Evolutionary conservation across 2,797 vertebrate species (phyloP).

Genomic region (Epinephelus awoara): DNA sequence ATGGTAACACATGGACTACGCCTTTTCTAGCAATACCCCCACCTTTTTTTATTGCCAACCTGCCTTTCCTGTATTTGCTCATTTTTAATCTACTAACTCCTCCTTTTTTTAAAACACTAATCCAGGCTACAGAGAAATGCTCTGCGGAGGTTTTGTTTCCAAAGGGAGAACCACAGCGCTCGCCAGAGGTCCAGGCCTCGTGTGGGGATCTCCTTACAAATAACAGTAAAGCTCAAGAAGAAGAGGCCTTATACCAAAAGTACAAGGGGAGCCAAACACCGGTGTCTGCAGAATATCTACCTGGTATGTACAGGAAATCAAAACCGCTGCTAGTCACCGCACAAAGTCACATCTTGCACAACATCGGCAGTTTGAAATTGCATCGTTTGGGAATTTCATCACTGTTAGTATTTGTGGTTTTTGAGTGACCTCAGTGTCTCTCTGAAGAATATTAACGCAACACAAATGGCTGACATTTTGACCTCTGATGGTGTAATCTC

Average conservation of each 20-base stretch:
- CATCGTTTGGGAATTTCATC: conserved; percentile 20
- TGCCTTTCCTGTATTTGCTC: neutral
- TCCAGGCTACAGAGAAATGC: conserved; percentile 78
- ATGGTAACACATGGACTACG: conserved; percentile 28
- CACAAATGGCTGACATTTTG: neutral
- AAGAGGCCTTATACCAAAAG: conserved; percentile 88
- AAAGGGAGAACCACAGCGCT: conserved; percentile 50
- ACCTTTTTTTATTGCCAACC: neutral
- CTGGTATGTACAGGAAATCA: conserved; percentile 84
- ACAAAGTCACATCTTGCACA: conserved; percentile 13
- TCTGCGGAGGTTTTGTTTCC: conserved; percentile 90
- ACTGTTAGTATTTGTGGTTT: neutral
- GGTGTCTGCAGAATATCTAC: conserved; percentile 86
- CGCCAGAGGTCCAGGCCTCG: conserved; percentile 87
- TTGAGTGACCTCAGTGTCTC: neutral
- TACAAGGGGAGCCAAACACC: conserved; percentile 80
- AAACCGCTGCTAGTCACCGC: neutral
- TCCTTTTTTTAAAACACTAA: neutral
- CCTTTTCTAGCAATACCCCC: conserved; percentile 21
- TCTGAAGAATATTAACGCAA: neutral
- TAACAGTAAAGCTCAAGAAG: conserved; percentile 86
- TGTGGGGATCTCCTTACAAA: conserved; percentile 83
- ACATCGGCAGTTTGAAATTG: neutral
- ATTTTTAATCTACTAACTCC: neutral
- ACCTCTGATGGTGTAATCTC: neutral